Evolutionary conservation across 2,888 invertebrate species (phyloP).

Genomic region (Drosophila borealis): DNA sequence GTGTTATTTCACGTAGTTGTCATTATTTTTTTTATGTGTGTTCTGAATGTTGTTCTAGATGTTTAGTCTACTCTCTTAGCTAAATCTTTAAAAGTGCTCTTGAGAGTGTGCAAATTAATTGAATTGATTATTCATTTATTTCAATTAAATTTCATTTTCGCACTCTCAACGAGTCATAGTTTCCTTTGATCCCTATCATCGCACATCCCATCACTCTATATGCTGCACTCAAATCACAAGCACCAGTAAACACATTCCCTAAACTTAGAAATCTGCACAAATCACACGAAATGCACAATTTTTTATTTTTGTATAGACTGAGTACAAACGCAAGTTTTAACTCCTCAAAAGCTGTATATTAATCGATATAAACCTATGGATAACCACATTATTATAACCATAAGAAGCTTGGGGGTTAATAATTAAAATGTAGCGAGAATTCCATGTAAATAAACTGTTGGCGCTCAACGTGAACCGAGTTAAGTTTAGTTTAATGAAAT

Average conservation of each 20-base stretch:
- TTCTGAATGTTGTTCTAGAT: conserved; percentile 49
- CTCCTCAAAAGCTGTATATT: conserved; percentile 14
- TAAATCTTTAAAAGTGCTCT: neutral
- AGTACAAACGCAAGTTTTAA: neutral
- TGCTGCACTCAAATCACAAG: conserved; percentile 32
- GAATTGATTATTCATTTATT: neutral
- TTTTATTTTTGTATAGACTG: conserved; percentile 9
- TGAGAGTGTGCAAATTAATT: conserved; percentile 10
- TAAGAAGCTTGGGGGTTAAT: neutral
- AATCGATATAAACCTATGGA: neutral
- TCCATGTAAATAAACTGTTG: neutral
- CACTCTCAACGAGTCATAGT: conserved; percentile 14
- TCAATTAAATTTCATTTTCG: neutral
- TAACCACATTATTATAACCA: neutral
- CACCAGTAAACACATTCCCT: conserved; percentile 29
- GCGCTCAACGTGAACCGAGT: neutral
- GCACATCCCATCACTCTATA: conserved; percentile 13
- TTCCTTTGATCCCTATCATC: conserved; percentile 12
- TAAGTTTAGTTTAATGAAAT: neutral
- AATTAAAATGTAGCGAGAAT: neutral
- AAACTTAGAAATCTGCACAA: conserved; percentile 44
- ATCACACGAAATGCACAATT: conserved; percentile 50
- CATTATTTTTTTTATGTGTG: conserved; percentile 36
- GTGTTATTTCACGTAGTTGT: conserved; percentile 48
- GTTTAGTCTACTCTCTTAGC: conserved; percentile 13